phyloP scores from a whole-genome alignment of 2,888 invertebrate genomes.

The Pseudanteris insignis region DNA sequence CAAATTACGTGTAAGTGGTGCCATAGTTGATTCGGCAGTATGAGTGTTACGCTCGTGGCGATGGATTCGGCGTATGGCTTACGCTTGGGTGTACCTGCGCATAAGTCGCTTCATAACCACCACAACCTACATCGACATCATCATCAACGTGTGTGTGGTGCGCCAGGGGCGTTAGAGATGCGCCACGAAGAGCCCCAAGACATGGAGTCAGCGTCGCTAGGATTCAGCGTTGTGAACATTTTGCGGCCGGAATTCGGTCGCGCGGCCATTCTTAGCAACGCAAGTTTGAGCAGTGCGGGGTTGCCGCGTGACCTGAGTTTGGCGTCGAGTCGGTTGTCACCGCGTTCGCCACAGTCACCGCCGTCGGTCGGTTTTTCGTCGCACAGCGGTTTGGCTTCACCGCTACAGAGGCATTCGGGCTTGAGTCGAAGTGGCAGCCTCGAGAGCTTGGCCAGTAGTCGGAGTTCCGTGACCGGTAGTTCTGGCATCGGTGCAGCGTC shows the following conservation, averaged over 20 bases:
- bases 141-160: slow-evolving; percentile 41
- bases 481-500: slow-evolving; percentile 61
- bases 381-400: slow-evolving; percentile 54
- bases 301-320: slow-evolving; percentile 55
- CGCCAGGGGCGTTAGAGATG: slow-evolving; percentile 29
- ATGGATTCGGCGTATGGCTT: slow-evolving; percentile 60
- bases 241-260: slow-evolving; percentile 85
- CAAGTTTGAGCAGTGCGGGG: slow-evolving; percentile 51
- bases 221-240: slow-evolving; percentile 89
- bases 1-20: too few relatives aligned
- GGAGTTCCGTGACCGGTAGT: slow-evolving; percentile 62
- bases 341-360: slow-evolving; percentile 50
- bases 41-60: slow-evolving; percentile 60
- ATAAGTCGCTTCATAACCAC: slow-evolving; percentile 48
- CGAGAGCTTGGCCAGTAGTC: slow-evolving; percentile 62
- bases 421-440: slow-evolving; percentile 63
- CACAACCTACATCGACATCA: slow-evolving; percentile 48
- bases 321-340: slow-evolving; percentile 47
- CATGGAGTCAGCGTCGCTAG: slow-evolving; percentile 65
- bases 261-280: slow-evolving; percentile 70
- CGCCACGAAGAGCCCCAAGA: slow-evolving; percentile 27
- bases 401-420: slow-evolving; percentile 53
- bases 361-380: slow-evolving; percentile 44
- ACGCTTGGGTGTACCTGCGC: slow-evolving; percentile 49
- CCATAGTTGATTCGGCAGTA: slow-evolving; percentile 31